A percentile compares a stretch with the other conserved stretches of the same genome.
phyloP scores from a whole-genome alignment of 2,797 vertebrate species.

The Melanotaenia pygmaea region DNA sequence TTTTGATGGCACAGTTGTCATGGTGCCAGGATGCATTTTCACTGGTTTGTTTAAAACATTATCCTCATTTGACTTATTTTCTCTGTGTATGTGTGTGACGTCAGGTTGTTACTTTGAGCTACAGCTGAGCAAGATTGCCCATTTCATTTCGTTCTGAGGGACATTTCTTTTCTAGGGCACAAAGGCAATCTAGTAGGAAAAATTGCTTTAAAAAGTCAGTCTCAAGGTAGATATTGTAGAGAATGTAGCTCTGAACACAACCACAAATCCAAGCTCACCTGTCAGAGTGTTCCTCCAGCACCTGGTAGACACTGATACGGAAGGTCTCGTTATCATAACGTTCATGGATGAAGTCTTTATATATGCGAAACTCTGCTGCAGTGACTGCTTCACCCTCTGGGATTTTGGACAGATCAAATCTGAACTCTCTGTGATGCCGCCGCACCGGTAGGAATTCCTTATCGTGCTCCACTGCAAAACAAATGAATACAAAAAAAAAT shows the following conservation, averaged over 20 bases:
- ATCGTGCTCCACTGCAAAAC: constrained; percentile 92
- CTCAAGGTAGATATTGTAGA: background rate
- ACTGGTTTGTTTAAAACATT: background rate
- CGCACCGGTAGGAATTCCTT: constrained; percentile 92
- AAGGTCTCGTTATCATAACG: constrained; percentile 95
- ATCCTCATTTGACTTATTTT: background rate
- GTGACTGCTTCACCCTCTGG: constrained; percentile 96
- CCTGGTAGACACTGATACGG: constrained; percentile 95
- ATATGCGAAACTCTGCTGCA: constrained; percentile 96
- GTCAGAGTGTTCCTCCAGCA: constrained; percentile 92
- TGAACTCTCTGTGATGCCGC: constrained; percentile 93
- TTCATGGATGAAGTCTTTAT: constrained; percentile 94
- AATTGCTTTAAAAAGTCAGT: no score
- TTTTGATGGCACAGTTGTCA: background rate
- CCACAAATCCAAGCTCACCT: constrained; percentile 80
- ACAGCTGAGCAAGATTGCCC: no score
- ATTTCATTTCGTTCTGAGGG: no score
- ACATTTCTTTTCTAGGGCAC: no score
- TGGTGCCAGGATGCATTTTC: no score
- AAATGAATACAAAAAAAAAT: background rate
- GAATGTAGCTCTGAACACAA: background rate
- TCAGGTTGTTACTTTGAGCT: background rate
- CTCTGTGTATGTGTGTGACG: background rate
- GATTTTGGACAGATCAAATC: constrained; percentile 94
- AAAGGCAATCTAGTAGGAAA: no score